Evolutionary conservation across 2,888 invertebrate genomes (phyloP).

Genomic region (Flexamia atlantica): DNA sequence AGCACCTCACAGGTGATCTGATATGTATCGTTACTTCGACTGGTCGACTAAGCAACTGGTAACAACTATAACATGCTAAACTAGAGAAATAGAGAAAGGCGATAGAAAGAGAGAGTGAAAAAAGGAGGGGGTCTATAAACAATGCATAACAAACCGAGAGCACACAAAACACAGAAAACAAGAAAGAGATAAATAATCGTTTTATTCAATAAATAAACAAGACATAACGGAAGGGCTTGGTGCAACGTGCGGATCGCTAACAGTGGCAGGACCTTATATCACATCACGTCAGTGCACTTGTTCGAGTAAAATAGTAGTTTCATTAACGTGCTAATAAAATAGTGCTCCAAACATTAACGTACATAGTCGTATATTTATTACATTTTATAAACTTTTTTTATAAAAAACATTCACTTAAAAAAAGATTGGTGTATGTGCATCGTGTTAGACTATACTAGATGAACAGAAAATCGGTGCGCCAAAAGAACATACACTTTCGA

Average conservation of each 20-base stretch:
- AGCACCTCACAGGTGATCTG: slow-evolving; percentile 51
- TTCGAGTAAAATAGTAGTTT: slow-evolving; percentile 63
- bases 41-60: slow-evolving; percentile 25
- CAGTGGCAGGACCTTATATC: slow-evolving; percentile 69
- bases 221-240: slow-evolving; percentile 1
- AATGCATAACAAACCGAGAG: slow-evolving; percentile 41
- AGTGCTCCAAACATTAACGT: slow-evolving; percentile 66
- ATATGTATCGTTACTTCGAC: slow-evolving; percentile 51
- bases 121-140: slow-evolving; percentile 42
- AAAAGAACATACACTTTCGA: slow-evolving; percentile 58
- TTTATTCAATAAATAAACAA: slow-evolving; percentile 56
- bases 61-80: slow-evolving; percentile 52
- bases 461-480: slow-evolving; percentile 62
- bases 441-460: slow-evolving; percentile 62
- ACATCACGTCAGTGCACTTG: slow-evolving; percentile 69
- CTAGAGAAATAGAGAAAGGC: slow-evolving; percentile 37
- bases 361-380: slow-evolving; percentile 64
- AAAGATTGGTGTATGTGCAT: slow-evolving; percentile 67
- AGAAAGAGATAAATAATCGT: slow-evolving; percentile 56
- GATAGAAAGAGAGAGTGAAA: slow-evolving; percentile 22
- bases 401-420: slow-evolving; percentile 66
- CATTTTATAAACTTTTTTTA: slow-evolving; percentile 64
- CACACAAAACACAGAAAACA: slow-evolving; percentile 50
- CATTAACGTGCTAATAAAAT: slow-evolving; percentile 66
- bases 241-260: slow-evolving; percentile 28